phyloP scores from a whole-genome alignment of 2,797 vertebrate species.

The Ptychobarbus kaznakovi region DNA sequence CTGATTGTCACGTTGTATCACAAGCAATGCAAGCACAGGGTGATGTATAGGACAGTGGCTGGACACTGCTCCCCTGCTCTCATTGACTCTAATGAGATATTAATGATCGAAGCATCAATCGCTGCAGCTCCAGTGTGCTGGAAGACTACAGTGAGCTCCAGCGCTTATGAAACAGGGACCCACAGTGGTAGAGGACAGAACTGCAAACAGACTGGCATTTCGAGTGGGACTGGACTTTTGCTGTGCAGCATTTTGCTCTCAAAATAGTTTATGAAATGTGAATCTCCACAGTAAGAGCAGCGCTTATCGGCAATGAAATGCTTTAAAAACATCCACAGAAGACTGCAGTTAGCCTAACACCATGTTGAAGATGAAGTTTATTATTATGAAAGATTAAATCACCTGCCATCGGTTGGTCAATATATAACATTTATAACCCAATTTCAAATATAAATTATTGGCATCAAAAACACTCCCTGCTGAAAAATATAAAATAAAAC shows the following conservation, averaged over 20 bases:
- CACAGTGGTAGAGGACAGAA: constrained; percentile 27
- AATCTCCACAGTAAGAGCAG: background rate
- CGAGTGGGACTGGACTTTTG: background rate
- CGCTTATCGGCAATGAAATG: background rate
- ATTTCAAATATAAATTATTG: too few relatives aligned
- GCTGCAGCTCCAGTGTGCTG: background rate
- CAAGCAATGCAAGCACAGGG: constrained; percentile 58
- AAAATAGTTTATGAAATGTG: background rate
- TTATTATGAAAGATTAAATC: background rate
- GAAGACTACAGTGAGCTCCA: background rate
- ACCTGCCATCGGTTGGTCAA: background rate
- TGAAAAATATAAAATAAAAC: too few relatives aligned
- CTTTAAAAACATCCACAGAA: background rate
- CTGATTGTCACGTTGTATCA: constrained; percentile 65
- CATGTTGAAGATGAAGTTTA: background rate
- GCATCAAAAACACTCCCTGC: too few relatives aligned
- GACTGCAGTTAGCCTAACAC: background rate
- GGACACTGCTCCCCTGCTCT: constrained; percentile 3
- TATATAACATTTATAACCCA: background rate
- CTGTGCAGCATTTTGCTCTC: background rate
- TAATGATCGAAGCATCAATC: constrained; percentile 35
- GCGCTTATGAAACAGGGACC: constrained; percentile 46
- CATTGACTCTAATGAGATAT: constrained; percentile 41
- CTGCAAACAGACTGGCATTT: background rate
- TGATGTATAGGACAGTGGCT: constrained; percentile 52